These are phyloP conservation scores for Micropoecilia bifurca DNA, from an alignment of 2,797 vertebrate genomes.

Conservation along the genomic window DNA sequence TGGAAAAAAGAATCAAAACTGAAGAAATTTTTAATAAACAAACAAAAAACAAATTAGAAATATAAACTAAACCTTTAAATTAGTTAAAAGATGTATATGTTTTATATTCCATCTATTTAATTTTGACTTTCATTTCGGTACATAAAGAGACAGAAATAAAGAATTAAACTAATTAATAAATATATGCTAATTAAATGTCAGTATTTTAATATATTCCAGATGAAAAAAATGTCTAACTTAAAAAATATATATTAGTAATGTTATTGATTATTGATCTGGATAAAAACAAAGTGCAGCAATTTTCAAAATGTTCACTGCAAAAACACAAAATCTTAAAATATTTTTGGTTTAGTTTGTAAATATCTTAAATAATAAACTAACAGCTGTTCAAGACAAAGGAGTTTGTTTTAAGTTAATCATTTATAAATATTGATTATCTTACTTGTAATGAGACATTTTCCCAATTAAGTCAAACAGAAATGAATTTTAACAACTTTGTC, in stretches of 20 bases:
- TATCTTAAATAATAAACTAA: too few relatives aligned
- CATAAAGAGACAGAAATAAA: not conserved
- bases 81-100: not conserved
- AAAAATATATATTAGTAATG: too few relatives aligned
- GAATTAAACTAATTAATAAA: not conserved
- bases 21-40: not conserved
- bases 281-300: conserved; percentile 55
- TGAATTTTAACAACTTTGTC: too few relatives aligned
- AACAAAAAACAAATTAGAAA: not conserved
- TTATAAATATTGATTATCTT: too few relatives aligned
- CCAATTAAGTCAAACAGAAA: not conserved
- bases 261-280: conserved; percentile 59
- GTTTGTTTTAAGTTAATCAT: too few relatives aligned
- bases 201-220: conserved; percentile 28
- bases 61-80: not conserved
- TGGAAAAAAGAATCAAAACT: not conserved
- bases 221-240: too few relatives aligned
- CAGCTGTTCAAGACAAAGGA: too few relatives aligned
- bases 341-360: too few relatives aligned
- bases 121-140: not conserved
- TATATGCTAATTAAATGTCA: not conserved
- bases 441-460: too few relatives aligned
- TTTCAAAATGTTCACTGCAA: too few relatives aligned
- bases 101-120: not conserved
- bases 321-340: too few relatives aligned